Evolutionary conservation across 2,113 vertebrate species (phyloP).

Genomic region (Carassius auratus): DNA sequence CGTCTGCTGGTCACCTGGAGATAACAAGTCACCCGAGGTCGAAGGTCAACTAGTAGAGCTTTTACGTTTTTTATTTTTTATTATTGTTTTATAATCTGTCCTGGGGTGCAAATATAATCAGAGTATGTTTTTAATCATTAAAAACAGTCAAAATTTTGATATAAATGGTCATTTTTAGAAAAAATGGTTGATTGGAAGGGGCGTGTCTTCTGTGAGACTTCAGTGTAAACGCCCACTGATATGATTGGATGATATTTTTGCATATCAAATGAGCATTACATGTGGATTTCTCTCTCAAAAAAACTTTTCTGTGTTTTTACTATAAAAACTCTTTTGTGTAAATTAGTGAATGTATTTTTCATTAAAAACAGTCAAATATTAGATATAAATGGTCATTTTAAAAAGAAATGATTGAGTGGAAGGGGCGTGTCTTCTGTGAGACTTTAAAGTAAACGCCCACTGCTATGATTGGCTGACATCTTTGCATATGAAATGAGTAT

Average conservation of each 20-base stretch:
- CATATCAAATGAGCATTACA: too few species aligned
- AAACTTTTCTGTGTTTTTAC: too few species aligned
- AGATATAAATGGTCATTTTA: not conserved
- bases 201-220: too few species aligned
- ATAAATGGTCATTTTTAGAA: not conserved
- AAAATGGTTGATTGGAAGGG: not conserved
- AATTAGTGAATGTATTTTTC: not conserved
- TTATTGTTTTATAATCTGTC: not conserved
- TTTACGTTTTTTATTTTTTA: not conserved
- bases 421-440: too few species aligned
- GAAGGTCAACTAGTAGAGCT: conserved; percentile 62
- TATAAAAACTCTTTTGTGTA: too few species aligned
- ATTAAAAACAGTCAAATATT: not conserved
- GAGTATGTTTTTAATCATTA: not conserved
- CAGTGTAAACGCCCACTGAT: too few species aligned
- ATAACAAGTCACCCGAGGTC: conserved; percentile 68
- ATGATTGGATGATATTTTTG: too few species aligned
- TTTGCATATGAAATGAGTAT: too few species aligned
- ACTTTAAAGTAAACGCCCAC: too few species aligned
- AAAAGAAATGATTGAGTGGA: not conserved
- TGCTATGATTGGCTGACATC: too few species aligned
- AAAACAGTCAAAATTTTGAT: not conserved
- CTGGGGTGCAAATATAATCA: not conserved
- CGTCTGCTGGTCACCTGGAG: conserved; percentile 73
- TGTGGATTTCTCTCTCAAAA: too few species aligned